These are phyloP conservation scores for Crematogaster levior DNA, from an alignment of 2,888 invertebrate genomes.

Conservation along the genomic window DNA sequence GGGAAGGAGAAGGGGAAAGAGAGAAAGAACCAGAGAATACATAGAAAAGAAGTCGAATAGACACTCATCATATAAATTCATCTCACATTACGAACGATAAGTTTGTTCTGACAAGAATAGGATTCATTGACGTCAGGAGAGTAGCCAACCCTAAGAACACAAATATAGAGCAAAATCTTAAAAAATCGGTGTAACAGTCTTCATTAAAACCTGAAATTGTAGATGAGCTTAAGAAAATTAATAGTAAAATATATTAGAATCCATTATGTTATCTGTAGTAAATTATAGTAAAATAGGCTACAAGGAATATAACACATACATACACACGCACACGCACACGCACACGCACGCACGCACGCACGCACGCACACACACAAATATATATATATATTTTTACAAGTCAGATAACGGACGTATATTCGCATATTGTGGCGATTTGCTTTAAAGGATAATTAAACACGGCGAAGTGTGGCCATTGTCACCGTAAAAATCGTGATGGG, in stretches of 20 bases:
- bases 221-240: not conserved
- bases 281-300: not conserved
- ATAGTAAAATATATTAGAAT: not conserved
- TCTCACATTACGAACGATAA: constrained; percentile 71
- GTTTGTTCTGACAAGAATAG: constrained; percentile 70
- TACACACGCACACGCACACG: no score
- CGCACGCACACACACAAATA: no score
- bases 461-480: constrained; percentile 66
- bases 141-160: constrained; percentile 56
- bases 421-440: constrained; percentile 43
- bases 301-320: no score
- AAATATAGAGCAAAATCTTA: constrained; percentile 48
- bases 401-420: constrained; percentile 26
- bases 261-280: not conserved
- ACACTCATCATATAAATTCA: constrained; percentile 73
- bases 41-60: constrained; percentile 39
- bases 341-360: no score
- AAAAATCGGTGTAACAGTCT: constrained; percentile 46
- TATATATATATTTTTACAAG: not conserved
- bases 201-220: not conserved
- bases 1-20: constrained; percentile 1
- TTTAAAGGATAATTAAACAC: constrained; percentile 74
- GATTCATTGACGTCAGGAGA: constrained; percentile 61
- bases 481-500: constrained; percentile 73
- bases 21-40: constrained; percentile 8